A percentile compares a stretch with the other conserved stretches of the same genome.
Evolutionary conservation across 2,888 invertebrate genomes (phyloP).

Genomic region (Malthinus seriepunctatus): DNA sequence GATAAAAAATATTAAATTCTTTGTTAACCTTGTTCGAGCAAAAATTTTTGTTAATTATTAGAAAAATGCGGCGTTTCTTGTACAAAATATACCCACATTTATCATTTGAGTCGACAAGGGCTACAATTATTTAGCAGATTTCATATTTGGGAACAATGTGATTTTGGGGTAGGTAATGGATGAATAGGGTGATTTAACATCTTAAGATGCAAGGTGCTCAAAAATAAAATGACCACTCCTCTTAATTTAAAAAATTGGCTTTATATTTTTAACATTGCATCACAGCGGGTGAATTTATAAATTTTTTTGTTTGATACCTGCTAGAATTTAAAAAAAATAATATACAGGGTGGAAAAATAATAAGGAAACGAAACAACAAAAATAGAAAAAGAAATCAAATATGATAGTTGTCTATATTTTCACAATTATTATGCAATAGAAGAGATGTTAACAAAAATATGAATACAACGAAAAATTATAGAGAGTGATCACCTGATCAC

Average conservation of each 20-base stretch:
- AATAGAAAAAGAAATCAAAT: no score
- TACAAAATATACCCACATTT: constrained; percentile 29
- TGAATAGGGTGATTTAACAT: constrained; percentile 46
- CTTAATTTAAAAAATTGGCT: constrained; percentile 42
- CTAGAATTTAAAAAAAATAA: background rate
- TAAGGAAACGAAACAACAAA: no score
- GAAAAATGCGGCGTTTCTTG: background rate
- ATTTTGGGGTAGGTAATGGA: constrained; percentile 31
- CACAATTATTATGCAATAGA: no score
- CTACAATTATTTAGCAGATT: constrained; percentile 45
- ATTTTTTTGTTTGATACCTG: constrained; percentile 19
- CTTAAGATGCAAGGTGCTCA: constrained; percentile 49
- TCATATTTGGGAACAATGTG: constrained; percentile 47
- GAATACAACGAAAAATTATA: no score
- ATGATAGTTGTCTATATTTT: no score
- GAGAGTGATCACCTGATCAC: no score
- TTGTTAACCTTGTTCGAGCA: background rate
- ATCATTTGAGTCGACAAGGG: constrained; percentile 36
- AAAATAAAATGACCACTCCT: constrained; percentile 46
- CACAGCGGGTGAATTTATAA: constrained; percentile 41
- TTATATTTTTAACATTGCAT: constrained; percentile 44
- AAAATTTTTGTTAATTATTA: constrained; percentile 17
- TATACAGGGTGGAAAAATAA: no score
- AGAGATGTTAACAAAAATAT: no score
- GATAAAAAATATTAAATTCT: background rate